Evolutionary conservation across 2,888 invertebrate species (phyloP).

Genomic region (Drosophila pseudotalamancana): DNA sequence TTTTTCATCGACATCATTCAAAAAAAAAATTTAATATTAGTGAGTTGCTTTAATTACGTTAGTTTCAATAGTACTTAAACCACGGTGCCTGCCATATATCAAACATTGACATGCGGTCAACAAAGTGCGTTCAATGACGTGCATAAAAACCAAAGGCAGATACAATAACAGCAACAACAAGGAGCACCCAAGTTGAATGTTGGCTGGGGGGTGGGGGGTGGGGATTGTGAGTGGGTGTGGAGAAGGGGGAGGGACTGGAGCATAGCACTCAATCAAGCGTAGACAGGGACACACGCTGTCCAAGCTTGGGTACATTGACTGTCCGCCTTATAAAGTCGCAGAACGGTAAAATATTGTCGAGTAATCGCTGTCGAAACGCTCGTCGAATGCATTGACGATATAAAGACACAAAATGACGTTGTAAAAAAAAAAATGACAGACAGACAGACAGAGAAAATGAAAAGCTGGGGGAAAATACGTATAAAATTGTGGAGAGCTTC

Average conservation of each 20-base stretch:
- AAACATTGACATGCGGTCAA: constrained; percentile 77
- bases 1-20: too few species aligned
- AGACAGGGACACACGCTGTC: constrained; percentile 44
- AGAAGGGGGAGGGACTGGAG: background rate
- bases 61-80: background rate
- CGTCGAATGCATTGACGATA: constrained; percentile 50
- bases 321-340: constrained; percentile 41
- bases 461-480: background rate
- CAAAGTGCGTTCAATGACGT: constrained; percentile 80
- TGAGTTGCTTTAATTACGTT: too few species aligned
- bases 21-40: too few species aligned
- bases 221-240: background rate
- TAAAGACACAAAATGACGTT: constrained; percentile 64
- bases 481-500: background rate
- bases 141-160: constrained; percentile 66
- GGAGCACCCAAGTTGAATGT: constrained; percentile 1
- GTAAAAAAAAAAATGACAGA: constrained; percentile 32
- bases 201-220: too few species aligned
- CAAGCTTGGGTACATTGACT: constrained; percentile 48
- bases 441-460: background rate
- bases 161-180: constrained; percentile 26
- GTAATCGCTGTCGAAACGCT: constrained; percentile 75
- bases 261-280: constrained; percentile 69
- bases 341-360: constrained; percentile 78
- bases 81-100: constrained; percentile 65